phyloP scores from a whole-genome alignment of 2,888 invertebrate species.

The Ectropis crepuscularia region DNA sequence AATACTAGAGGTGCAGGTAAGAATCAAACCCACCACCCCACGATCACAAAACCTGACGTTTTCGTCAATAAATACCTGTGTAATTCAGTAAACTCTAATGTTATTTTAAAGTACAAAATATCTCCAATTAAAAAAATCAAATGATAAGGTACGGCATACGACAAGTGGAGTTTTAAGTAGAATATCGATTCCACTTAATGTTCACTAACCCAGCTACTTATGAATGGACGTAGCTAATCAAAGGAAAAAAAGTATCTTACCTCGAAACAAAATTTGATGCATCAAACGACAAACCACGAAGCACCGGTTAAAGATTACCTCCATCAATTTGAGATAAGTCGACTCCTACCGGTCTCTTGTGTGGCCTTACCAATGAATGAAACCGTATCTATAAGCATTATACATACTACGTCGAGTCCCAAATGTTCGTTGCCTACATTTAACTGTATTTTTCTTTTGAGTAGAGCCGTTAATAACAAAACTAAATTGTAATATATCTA shows the following conservation, averaged over 20 bases:
- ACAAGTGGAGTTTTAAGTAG: no score
- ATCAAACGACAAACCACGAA: constrained; percentile 68
- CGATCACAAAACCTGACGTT: no score
- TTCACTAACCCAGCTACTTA: neutral
- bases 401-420: constrained; percentile 31
- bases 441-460: constrained; percentile 1
- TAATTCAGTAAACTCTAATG: no score
- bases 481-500: no score
- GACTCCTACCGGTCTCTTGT: constrained; percentile 68
- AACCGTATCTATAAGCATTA: constrained; percentile 43
- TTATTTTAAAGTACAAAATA: no score
- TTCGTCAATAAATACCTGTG: no score
- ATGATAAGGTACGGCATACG: no score
- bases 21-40: no score
- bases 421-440: neutral
- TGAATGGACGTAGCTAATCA: neutral
- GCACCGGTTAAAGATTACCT: constrained; percentile 74
- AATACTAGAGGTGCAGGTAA: no score
- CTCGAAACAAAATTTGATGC: constrained; percentile 58
- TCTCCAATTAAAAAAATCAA: no score
- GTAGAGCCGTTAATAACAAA: neutral
- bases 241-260: constrained; percentile 43
- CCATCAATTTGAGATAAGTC: constrained; percentile 74
- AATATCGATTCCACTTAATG: neutral
- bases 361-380: constrained; percentile 62